Conservation (phyloP, 2,113 vertebrate genomes). For the Porphyrio hochstetteri region DNA sequence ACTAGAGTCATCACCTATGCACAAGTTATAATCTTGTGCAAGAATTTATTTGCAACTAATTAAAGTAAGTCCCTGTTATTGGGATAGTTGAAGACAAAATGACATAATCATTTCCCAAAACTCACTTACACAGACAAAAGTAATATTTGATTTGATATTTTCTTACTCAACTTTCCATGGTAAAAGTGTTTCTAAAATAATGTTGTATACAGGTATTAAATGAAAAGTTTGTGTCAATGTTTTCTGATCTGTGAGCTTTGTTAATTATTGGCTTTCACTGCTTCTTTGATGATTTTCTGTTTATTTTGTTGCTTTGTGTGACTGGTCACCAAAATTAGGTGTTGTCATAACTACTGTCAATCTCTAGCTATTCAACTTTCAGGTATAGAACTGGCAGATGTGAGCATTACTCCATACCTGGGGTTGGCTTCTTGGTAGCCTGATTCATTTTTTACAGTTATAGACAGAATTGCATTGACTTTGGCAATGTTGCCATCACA, state of each 20-base stretch:
- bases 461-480: slow-evolving; percentile 27
- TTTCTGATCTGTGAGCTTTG: neutral
- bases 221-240: neutral
- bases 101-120: neutral
- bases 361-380: neutral
- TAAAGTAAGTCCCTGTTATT: neutral
- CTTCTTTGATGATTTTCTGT: neutral
- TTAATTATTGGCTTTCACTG: neutral
- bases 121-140: neutral
- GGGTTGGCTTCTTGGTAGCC: neutral
- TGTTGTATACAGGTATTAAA: neutral
- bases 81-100: neutral
- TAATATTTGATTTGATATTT: neutral
- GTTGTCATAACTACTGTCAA: neutral
- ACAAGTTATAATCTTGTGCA: neutral
- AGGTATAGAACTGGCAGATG: neutral
- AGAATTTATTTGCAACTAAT: neutral
- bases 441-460: neutral
- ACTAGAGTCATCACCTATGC: neutral
- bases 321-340: neutral
- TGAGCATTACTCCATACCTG: neutral
- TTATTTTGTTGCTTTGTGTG: neutral
- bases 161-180: neutral
- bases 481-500: neutral
- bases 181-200: neutral